Conservation (phyloP, 2,888 invertebrate species). For the Luffia ferchaultella region DNA sequence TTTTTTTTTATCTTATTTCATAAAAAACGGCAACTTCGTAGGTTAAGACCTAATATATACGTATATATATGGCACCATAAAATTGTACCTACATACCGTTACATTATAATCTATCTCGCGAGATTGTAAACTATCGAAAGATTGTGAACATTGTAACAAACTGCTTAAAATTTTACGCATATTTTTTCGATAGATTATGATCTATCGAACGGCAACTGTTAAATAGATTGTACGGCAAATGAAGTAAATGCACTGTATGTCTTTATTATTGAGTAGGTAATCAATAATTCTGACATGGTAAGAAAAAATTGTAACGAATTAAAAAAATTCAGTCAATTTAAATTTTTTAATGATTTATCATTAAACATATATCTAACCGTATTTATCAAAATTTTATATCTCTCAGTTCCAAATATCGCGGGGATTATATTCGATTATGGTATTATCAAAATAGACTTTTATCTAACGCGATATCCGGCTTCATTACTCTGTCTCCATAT, state of each 20-base stretch:
- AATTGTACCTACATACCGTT: too few species aligned
- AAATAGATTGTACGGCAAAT: not conserved
- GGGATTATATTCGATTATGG: not conserved
- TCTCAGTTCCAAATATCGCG: not conserved
- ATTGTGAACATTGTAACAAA: too few species aligned
- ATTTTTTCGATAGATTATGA: too few species aligned
- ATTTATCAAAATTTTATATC: not conserved
- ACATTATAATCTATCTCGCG: too few species aligned
- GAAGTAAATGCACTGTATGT: not conserved
- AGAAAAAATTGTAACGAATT: not conserved
- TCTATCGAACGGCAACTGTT: not conserved
- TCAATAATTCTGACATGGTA: not conserved
- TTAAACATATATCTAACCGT: not conserved
- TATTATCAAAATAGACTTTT: not conserved
- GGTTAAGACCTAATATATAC: too few species aligned
- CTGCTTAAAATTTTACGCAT: too few species aligned
- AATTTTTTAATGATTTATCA: not conserved
- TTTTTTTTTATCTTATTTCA: too few species aligned
- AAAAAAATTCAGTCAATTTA: not conserved
- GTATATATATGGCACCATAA: too few species aligned
- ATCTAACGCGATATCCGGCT: not conserved
- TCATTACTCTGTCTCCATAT: not conserved
- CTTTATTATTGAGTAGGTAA: not conserved
- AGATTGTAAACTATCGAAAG: too few species aligned
- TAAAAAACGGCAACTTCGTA: too few species aligned